Base-by-base conservation (phyloP, 2,888 invertebrate genomes). In the Cephalotes varians region DNA sequence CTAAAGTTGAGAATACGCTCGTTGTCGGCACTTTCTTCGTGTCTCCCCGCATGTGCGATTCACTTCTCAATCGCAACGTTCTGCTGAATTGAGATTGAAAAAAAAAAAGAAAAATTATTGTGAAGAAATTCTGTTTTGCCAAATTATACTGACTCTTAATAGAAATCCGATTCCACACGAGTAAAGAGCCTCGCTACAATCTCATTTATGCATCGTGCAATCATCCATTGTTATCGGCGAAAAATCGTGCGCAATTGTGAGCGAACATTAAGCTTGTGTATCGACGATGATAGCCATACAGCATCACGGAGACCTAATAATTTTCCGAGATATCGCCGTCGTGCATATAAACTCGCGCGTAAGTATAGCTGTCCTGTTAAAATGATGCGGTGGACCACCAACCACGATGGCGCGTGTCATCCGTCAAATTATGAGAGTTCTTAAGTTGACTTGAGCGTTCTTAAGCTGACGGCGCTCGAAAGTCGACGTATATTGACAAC, bases 331-430 rank as follows among this genome's bases (percentile, higher is more conserved):
- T 74, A 82, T 83, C 65, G 72, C 60, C 76, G 67, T 73, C 74
- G 83, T 56, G 86, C 73, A 81, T 84, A 83, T 84, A 83, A 85
- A 87, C 83, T 49, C 34, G 72, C 54, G 47, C 77, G 47, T 77
- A 86, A 85, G 79, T 81, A 88, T 81, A 81, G 82, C 58, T 64
- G 60, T 65, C 72, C 44, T 64, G 74, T 64, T 81, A 82, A 82
- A 73, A 28, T 21, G 77, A 89, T 62, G 72, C 67, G 83, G 12
- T 49, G 85, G 91, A 90, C 91, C 91, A 91, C 89, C 91, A 56
- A 65, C 62, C 74, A 58, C 58, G 83, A 69, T 51, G 89, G 85
- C 90, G 85, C 89, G 90, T 88, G 89, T 91, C 90, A 74, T 82
- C 79, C 84, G 86, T 85, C 84, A 86, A 87, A 85, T 89, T 86